A percentile compares a stretch with the other conserved stretches of the same genome.
phyloP scores from a whole-genome alignment of 2,797 vertebrate genomes.

The Chrysolophus pictus region DNA sequence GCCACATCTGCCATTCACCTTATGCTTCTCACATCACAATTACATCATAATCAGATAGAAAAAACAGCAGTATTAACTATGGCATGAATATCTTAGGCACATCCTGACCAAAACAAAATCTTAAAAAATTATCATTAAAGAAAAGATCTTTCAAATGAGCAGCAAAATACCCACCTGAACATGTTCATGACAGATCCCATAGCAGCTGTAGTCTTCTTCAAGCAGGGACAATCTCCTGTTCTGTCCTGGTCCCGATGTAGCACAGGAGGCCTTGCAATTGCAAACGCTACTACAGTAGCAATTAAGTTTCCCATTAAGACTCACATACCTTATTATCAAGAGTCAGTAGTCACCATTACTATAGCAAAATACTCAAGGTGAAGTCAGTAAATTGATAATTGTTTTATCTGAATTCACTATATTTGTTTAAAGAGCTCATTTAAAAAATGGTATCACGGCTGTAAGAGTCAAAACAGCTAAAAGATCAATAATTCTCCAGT shows the following conservation, averaged over 20 bases:
- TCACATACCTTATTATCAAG: not conserved
- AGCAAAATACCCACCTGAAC: not conserved
- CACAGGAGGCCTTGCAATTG: not conserved
- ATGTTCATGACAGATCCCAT: accelerated
- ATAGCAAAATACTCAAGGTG: not conserved
- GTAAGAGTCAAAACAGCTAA: not conserved
- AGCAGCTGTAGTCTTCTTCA: accelerated
- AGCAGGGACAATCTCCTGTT: not conserved
- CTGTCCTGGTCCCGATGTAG: not conserved
- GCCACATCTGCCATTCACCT: not conserved
- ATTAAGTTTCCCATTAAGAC: not conserved
- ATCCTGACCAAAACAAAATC: slow-evolving; percentile 4
- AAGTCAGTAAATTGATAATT: not conserved
- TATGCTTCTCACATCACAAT: not conserved
- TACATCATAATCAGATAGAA: not conserved
- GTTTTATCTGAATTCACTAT: not conserved
- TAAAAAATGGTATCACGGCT: not conserved
- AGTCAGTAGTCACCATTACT: not conserved
- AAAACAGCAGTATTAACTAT: slow-evolving; percentile 32
- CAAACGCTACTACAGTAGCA: not conserved
- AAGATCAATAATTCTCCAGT: not conserved
- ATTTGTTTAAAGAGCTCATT: not conserved
- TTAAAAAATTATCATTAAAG: not conserved
- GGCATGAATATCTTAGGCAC: not conserved
- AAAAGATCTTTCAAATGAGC: not conserved